Conservation (phyloP, 2,888 invertebrate species). For the Eledone cirrhosa region DNA sequence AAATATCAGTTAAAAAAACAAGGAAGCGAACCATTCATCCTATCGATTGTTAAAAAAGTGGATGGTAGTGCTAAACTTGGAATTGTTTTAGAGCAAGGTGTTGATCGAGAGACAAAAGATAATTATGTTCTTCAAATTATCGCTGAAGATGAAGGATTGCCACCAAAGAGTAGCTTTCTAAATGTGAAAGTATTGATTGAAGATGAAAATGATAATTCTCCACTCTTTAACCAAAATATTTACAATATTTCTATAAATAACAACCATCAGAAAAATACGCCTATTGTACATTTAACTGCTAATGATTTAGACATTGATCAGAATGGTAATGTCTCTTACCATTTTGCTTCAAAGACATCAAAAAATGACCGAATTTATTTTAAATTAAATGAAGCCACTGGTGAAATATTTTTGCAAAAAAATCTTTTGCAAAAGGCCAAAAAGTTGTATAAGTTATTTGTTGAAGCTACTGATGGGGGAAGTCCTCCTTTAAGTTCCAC, state of each 20-base stretch:
- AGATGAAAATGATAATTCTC: constrained; percentile 8
- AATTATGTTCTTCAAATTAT: constrained; percentile 12
- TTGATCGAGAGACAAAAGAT: constrained; percentile 17
- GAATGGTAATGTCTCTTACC: constrained; percentile 4
- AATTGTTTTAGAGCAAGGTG: constrained; percentile 4
- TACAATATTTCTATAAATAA: constrained; percentile 17
- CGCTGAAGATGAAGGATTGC: not conserved
- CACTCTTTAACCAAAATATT: constrained; percentile 11
- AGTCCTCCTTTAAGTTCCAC: not conserved
- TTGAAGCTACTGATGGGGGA: constrained; percentile 1
- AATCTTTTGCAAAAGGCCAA: not conserved
- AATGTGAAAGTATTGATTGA: constrained; percentile 1
- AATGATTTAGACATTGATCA: not conserved
- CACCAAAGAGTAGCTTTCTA: not conserved
- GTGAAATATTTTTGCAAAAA: constrained; percentile 16
- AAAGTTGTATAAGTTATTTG: not conserved
- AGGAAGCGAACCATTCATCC: not conserved
- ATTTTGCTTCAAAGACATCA: constrained; percentile 3
- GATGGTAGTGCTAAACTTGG: not conserved
- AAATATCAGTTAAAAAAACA: constrained; percentile 12
- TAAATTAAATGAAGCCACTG: constrained; percentile 4
- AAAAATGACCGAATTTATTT: not conserved
- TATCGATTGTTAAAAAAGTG: constrained; percentile 3
- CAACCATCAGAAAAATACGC: not conserved
- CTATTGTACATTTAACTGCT: not conserved